Base-by-base conservation (phyloP, 2,888 invertebrate species). In the Cotesia congregata region DNA sequence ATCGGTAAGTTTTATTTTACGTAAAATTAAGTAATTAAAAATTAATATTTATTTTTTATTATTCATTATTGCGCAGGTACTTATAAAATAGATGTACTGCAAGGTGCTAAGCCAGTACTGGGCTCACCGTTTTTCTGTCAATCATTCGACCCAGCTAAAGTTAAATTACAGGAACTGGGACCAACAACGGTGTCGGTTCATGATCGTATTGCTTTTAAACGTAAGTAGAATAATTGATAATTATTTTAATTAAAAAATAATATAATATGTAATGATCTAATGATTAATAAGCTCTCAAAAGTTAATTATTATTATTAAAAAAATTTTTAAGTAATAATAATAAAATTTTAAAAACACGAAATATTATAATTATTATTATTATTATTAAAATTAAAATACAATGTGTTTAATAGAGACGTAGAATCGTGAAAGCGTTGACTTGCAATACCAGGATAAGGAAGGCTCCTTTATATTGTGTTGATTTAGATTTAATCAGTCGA, bases 51-150 rank as follows among this genome's bases (percentile, higher is more conserved):
- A 6, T 6, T 74, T 15, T 65, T 69, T 50, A 64, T 78, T 67
- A 65, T 65, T 39, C 59, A 62, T 59, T 15, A 64, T 70, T 77
- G 50, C 69, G 50, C 69, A 89, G 89, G 89, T 20, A 88, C 86
- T 1, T 89, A 89, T 74, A 89, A 89, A 82, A 89, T 96, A 91
- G 98, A 98, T 90, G 97, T 98, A 2, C 91, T 97, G 59, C 96
- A 97, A 88, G 94, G 96, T 80, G 95, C 97, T 0, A 96, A 97
- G 85, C 95, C 97, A 7, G 94, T 99, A 60, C 93, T 94, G 7
- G 98, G 98, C 72, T 98, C 97, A 83, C 99, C 99, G 0, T 99
- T 96, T 90, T 94, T 94, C 75, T 98, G 98, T 86, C 96, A 97
- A 87, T 95, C 97, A 0, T 98, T 95, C 87, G 98, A 98, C 89